phyloP scores from a whole-genome alignment of 2,888 invertebrate species.

The Cyclophora punctaria region DNA sequence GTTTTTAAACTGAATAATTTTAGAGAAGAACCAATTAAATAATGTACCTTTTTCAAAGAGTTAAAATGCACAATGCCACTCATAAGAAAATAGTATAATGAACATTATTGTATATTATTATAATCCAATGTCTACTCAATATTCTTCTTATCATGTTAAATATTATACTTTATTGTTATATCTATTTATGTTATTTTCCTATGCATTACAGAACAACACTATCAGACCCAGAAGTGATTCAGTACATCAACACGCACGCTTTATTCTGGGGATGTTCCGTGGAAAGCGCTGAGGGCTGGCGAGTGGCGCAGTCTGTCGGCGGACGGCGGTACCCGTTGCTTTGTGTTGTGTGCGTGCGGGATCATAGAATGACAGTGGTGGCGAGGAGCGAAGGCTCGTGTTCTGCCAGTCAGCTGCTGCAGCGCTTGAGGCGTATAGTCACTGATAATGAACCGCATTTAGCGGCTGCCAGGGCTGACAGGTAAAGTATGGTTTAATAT shows the following conservation, averaged over 20 bases:
- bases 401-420: conserved; percentile 80
- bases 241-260: conserved; percentile 87
- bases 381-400: conserved; percentile 92
- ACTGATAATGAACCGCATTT: conserved; percentile 91
- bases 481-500: conserved; percentile 56
- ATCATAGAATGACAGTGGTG: conserved; percentile 95
- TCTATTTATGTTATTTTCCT: too few relatives aligned
- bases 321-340: conserved; percentile 88
- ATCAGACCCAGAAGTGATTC: conserved; percentile 81
- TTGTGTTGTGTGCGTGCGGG: conserved; percentile 91
- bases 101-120: too few relatives aligned
- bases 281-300: conserved; percentile 91
- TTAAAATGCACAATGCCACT: too few relatives aligned
- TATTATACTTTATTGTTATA: too few relatives aligned
- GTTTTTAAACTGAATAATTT: too few relatives aligned
- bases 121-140: too few relatives aligned
- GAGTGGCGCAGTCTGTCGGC: conserved; percentile 91
- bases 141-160: too few relatives aligned
- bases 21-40: too few relatives aligned
- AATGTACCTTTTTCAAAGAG: too few relatives aligned
- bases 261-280: conserved; percentile 96
- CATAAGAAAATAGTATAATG: too few relatives aligned
- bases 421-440: conserved; percentile 84
- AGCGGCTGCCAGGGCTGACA: conserved; percentile 89
- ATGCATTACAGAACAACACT: conserved; percentile 76